Conservation (phyloP, 2,888 invertebrate genomes). For the Anaspis maculata region DNA sequence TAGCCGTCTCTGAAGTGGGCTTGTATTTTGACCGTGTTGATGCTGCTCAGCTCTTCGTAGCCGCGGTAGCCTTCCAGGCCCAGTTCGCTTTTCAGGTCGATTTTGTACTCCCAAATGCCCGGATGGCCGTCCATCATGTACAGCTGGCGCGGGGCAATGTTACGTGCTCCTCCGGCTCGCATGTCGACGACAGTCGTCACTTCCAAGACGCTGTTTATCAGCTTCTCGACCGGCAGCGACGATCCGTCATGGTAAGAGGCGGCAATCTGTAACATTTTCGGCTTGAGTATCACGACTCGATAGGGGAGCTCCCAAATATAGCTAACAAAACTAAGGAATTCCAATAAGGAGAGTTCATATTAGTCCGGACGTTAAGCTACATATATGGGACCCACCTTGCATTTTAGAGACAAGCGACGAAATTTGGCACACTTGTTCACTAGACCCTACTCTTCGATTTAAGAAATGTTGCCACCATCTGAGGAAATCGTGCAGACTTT, state of each 20-base stretch:
- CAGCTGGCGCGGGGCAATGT: slow-evolving; percentile 53
- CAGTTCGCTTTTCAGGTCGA: slow-evolving; percentile 66
- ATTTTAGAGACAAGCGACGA: too few relatives aligned
- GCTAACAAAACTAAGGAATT: too few relatives aligned
- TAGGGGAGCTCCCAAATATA: too few relatives aligned
- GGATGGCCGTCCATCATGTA: slow-evolving; percentile 57
- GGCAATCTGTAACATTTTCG: slow-evolving; percentile 52
- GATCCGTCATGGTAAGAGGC: slow-evolving; percentile 91
- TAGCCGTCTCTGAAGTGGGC: slow-evolving; percentile 35
- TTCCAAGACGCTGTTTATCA: slow-evolving; percentile 58
- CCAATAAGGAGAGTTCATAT: too few relatives aligned
- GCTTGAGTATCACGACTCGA: too few relatives aligned
- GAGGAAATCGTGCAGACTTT: too few relatives aligned
- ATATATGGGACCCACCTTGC: too few relatives aligned
- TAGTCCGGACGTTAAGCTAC: too few relatives aligned
- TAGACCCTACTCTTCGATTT: too few relatives aligned
- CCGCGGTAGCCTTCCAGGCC: slow-evolving; percentile 33
- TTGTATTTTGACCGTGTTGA: neutral
- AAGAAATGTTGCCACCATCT: too few relatives aligned
- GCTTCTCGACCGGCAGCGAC: slow-evolving; percentile 55
- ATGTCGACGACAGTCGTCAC: slow-evolving; percentile 57
- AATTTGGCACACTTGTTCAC: too few relatives aligned
- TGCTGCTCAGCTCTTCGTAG: neutral
- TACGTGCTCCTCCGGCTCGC: slow-evolving; percentile 55
- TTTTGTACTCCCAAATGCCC: slow-evolving; percentile 75